phyloP scores from a whole-genome alignment of 2,113 vertebrate genomes.

The Neolamprologus kungweensis region DNA sequence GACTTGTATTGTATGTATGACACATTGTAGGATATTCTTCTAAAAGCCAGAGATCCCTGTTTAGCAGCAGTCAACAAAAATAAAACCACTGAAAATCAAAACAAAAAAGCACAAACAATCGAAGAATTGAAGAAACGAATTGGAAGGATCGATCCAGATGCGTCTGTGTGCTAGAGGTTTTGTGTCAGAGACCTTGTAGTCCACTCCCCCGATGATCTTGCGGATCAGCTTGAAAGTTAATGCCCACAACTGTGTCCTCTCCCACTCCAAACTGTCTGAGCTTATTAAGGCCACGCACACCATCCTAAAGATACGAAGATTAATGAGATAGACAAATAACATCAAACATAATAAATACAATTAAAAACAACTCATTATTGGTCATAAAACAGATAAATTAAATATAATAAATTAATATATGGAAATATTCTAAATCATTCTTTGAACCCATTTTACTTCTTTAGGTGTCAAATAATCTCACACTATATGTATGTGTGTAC shows the following conservation, averaged over 20 bases:
- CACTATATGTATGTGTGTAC: constrained; percentile 58
- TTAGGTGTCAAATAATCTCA: background rate
- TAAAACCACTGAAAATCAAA: background rate
- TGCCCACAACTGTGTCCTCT: constrained; percentile 94
- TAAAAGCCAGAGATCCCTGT: background rate
- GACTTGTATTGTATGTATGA: background rate
- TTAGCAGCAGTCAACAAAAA: background rate
- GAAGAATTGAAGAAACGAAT: accelerated
- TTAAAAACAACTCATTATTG: background rate
- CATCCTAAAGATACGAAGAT: constrained; percentile 71
- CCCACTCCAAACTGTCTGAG: constrained; percentile 92
- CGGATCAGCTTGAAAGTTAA: constrained; percentile 91
- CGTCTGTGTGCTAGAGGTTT: background rate
- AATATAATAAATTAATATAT: background rate
- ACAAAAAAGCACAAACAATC: background rate
- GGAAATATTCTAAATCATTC: background rate
- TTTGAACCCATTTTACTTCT: background rate
- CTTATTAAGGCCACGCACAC: constrained; percentile 91
- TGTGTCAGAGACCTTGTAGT: constrained; percentile 84
- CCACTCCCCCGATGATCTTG: constrained; percentile 97
- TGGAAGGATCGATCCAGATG: background rate
- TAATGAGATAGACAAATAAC: background rate
- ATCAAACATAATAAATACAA: background rate
- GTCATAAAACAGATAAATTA: background rate
- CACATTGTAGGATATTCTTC: background rate